Percentiles rank a stretch among this genome's conserved stretches.
phyloP scores from a whole-genome alignment of 2,797 vertebrate species.

The Euthynnus affinis region DNA sequence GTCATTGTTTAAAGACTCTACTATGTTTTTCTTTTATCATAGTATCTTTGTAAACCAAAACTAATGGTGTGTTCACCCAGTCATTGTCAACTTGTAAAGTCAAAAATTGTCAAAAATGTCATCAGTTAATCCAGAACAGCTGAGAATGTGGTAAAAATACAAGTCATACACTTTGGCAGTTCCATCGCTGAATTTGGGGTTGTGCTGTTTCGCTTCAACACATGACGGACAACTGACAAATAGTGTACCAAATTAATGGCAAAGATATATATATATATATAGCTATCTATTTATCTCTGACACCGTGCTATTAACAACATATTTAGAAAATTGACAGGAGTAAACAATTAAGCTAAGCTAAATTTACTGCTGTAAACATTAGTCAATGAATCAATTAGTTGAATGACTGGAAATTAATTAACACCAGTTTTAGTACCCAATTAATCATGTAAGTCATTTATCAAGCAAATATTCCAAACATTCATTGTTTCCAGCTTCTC shows the following conservation, averaged over 20 bases:
- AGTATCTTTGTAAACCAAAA: too few species aligned
- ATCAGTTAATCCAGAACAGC: neutral
- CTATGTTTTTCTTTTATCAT: too few species aligned
- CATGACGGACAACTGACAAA: neutral
- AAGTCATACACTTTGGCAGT: neutral
- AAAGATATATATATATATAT: neutral
- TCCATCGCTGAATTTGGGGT: neutral
- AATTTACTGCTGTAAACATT: neutral
- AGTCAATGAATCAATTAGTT: neutral
- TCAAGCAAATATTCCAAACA: too few species aligned
- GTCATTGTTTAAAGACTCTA: neutral
- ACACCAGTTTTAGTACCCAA: too few species aligned
- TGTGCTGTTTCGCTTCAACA: neutral
- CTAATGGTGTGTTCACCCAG: neutral
- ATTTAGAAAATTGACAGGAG: neutral
- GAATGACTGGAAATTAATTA: too few species aligned
- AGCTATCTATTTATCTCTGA: neutral
- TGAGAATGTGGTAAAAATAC: neutral
- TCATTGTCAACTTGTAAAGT: neutral
- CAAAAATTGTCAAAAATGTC: too few species aligned
- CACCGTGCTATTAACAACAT: neutral
- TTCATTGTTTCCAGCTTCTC: too few species aligned
- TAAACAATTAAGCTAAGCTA: neutral
- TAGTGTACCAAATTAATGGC: neutral
- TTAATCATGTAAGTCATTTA: too few species aligned